Base-by-base conservation (phyloP, 2,888 invertebrate genomes). In the Zootermopsis nevadensis region DNA sequence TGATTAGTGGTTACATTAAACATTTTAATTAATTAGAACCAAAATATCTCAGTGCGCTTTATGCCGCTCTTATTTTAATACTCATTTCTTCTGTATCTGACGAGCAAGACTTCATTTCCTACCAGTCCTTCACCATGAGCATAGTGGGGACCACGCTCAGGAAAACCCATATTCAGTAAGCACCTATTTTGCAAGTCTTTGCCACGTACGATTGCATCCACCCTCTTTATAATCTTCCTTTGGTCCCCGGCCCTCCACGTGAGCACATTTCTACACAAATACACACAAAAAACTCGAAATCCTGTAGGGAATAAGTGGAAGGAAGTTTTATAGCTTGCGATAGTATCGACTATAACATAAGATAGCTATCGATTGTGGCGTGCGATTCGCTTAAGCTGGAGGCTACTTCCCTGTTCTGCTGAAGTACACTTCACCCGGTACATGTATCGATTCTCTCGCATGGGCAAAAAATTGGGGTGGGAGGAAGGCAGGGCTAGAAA, bases 141-240 rank as follows among this genome's bases (percentile, higher is more conserved):
- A 38, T 35, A 38, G n/a, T 27, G 38, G n/a, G 38, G 42, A 35
- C 38, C 27, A n/a, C 7, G 35, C 38, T 24, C 35, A 42, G 74
- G n/a, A 42, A 74, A 74, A 22, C 38, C 74, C 38, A 74, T 74
- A 74, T 74, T 24, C 74, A 1, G 35, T 74, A 74, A 74, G 74
- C 38, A 38, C 24, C 42, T 74, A 74, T 74, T 74, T 74, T 74
- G 74, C 74, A 74, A 74, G 74, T 74, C 42, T 74, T 74, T 74
- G 74, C 74, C 42, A 42, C 74, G 38, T 74, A 38, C 74, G 74
- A 42, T 38, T 74, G n/a, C 74, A 38, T 74, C 38, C 74, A 74
- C 38, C 74, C 74, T n/a, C 38, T 33, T 10, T 30, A 74, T 74
- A 74, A 74, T 74, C 74, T 38, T n/a, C 74, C 38, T 3, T 22